Evolutionary conservation across 2,113 vertebrate genomes (phyloP), one percentile per base, ranked within the genome.

Genomic region (Uropsilus gracilis): DNA sequence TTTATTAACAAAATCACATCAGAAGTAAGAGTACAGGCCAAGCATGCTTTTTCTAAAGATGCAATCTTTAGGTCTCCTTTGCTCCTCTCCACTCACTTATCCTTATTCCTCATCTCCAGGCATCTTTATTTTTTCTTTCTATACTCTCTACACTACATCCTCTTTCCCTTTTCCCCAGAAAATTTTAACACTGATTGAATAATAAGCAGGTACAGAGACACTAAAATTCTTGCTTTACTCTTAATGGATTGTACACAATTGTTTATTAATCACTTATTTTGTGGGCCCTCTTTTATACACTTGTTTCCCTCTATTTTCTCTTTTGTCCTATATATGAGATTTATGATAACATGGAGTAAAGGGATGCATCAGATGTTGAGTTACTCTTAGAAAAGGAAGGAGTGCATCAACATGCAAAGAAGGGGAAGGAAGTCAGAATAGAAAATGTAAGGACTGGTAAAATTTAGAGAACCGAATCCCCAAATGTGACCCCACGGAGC

Each of bases 21-120:
- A 6, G 6, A 0, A 28, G 17, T 1, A 37, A 24, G 50, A 16
- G 32, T 48, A n/a, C 71, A 42, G 28, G 14, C 28, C 63, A 59
- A 0, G 1, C 0, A 0, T 17, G 12, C 17, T 6, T 57, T 4
- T 6, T 39, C 68, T 76, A 30, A 69, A 48, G 26, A 39, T 11
- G 76, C 6, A 50, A 7, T 1, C 20, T 9, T 14, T 50, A 34
- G 59, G 4, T 12, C 34, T 13, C 13, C 11, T 34, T 16, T 8
- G 3, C 20, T 16, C 2, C 18, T 4, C 2, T 24, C 11, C 9
- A 3, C 4, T 5, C 13, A 1, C 10, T 18, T 20, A n/a, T 8
- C 28, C 42, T 5, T 7, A 9, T 59, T 46, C 44, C 42, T 24
- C 6, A 16, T 20, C 50, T 55, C 42, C 0, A 11, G 6, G 26